These are phyloP conservation scores for Pegoplata infirma DNA, from an alignment of 2,888 invertebrate genomes.

Conservation along the genomic window DNA sequence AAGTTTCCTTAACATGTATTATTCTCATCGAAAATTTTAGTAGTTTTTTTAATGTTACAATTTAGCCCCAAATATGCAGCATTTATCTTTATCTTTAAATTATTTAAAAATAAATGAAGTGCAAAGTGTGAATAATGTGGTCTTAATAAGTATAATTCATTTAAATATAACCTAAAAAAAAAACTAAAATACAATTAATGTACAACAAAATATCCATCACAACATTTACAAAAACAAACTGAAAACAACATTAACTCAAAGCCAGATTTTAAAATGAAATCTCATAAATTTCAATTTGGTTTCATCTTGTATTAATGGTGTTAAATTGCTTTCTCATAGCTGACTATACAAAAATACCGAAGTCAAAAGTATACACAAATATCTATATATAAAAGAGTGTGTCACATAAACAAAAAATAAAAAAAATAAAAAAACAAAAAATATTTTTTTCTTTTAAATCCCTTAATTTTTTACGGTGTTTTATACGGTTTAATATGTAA, in stretches of 20 bases:
- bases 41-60: too few species aligned
- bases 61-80: too few species aligned
- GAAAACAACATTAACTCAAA: slow-evolving; percentile 35
- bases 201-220: slow-evolving; percentile 51
- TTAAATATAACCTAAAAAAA: slow-evolving; percentile 24
- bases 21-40: too few species aligned
- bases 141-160: slow-evolving; percentile 59
- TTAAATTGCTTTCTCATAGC: slow-evolving; percentile 43
- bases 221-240: slow-evolving; percentile 35
- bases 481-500: slow-evolving; percentile 58
- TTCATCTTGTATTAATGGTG: slow-evolving; percentile 58
- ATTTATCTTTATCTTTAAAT: too few species aligned
- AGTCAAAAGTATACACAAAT: background rate
- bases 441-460: slow-evolving; percentile 42
- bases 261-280: slow-evolving; percentile 55
- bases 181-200: slow-evolving; percentile 35
- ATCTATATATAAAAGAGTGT: slow-evolving; percentile 32
- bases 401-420: slow-evolving; percentile 47
- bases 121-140: slow-evolving; percentile 65
- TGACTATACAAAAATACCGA: slow-evolving; percentile 1
- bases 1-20: too few species aligned
- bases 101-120: too few species aligned
- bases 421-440: background rate
- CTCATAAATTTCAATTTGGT: slow-evolving; percentile 62
- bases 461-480: slow-evolving; percentile 45